Evolutionary conservation across 2,113 vertebrate species (phyloP), one percentile per base, ranked within the genome.

Genomic region (Elaphurus davidianus): DNA sequence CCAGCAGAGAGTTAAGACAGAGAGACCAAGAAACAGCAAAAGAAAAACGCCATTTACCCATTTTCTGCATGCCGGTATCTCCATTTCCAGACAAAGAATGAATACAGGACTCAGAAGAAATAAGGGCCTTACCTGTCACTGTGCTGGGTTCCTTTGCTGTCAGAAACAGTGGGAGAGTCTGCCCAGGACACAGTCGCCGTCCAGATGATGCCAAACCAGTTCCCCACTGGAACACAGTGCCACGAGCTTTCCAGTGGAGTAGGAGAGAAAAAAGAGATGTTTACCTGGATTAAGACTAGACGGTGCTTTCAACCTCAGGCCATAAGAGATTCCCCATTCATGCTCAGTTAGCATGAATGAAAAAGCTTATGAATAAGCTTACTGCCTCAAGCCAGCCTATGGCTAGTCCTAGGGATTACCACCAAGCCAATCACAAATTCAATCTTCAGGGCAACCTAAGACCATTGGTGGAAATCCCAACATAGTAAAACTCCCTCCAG

Each of bases 151-250:
- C 98, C 74, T 98, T 99, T 57, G 99, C 99, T 95, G 98, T 98
- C 95, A 99, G 88, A 98, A 99, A 99, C 9, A 97, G 27, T 1
- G 99, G 99, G n/a, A 99, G 98, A 14, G 98, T 84, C 81, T 98
- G 95, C 10, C 98, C 99, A 95, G 98, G 98, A 90, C 98, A 98
- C 1, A 98, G 98, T 98, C 99, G 99, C 96, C 98, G 99, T 71
- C 99, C 99, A 15, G 94, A 98, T 97, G 98, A 99, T 2, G 97
- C 99, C 98, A 99, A 99, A 47, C 99, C 99, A n/a, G 98, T 99
- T 64, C 99, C 99, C 99, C 99, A 99, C 97, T 99, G 99, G 98
- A 99, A 99, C 27, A 99, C 99, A 27, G 92, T 91, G 43, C 99
- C 99, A 0, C 98, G 99, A 55, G 97, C 99, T 99, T 98, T 81